phyloP scores from a whole-genome alignment of 2,113 vertebrate genomes.

The western clawed frog (Xenopus tropicalis) region DNA sequence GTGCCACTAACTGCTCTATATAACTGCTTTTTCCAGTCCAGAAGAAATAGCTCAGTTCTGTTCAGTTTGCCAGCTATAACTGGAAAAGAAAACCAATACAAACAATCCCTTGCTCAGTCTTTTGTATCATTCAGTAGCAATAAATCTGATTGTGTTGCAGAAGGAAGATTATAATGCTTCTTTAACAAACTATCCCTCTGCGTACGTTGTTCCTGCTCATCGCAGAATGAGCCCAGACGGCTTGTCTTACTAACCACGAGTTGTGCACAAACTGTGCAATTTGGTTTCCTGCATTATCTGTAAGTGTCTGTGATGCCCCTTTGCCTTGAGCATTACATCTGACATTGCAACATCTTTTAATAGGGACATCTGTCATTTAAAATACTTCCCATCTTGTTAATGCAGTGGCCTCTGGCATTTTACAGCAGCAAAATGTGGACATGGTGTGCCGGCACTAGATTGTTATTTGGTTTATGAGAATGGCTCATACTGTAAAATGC shows the following conservation, averaged over 20 bases:
- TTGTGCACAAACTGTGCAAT: constrained; percentile 27
- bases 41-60: too few relatives aligned
- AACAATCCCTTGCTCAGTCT: background rate
- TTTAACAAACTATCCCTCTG: constrained; percentile 12
- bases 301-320: constrained; percentile 21
- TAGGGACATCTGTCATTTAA: constrained; percentile 40
- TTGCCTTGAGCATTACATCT: constrained; percentile 36
- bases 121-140: background rate
- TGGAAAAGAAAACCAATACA: too few relatives aligned
- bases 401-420: constrained; percentile 30
- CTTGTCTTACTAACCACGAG: constrained; percentile 12
- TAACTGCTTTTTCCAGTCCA: too few relatives aligned
- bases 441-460: constrained; percentile 12
- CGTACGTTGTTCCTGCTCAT: background rate
- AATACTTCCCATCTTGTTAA: constrained; percentile 41
- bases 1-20: too few relatives aligned
- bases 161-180: background rate
- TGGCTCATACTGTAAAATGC: constrained; percentile 16
- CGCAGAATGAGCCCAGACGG: constrained; percentile 7
- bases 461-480: constrained; percentile 24
- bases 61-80: too few relatives aligned
- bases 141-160: constrained; percentile 7
- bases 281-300: constrained; percentile 25
- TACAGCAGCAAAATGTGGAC: constrained; percentile 21
- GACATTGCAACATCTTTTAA: constrained; percentile 39